A percentile compares a stretch with the other conserved stretches of the same genome.
These are phyloP conservation scores for Hypomesus transpacificus DNA, from an alignment of 2,113 vertebrate genomes.

Conservation along the genomic window DNA sequence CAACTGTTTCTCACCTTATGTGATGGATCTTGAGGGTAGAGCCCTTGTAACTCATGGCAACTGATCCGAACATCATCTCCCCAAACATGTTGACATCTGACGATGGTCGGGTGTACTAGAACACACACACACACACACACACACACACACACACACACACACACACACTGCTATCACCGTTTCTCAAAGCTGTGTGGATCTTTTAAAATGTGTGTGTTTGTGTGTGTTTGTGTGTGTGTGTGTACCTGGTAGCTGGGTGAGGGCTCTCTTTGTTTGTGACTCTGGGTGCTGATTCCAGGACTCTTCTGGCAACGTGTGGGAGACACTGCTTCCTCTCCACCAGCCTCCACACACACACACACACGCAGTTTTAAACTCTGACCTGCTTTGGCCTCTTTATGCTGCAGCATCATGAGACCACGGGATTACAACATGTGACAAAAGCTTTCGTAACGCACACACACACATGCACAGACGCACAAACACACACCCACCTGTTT, in stretches of 20 bases:
- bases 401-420: background rate
- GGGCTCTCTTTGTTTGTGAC: constrained; percentile 28
- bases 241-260: constrained; percentile 42
- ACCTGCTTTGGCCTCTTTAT: background rate
- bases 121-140: background rate
- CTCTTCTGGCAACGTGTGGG: constrained; percentile 20
- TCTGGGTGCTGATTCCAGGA: constrained; percentile 27
- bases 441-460: constrained; percentile 2
- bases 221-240: background rate
- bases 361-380: background rate
- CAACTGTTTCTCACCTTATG: constrained; percentile 72
- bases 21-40: constrained; percentile 86
- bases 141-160: background rate
- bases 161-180: background rate
- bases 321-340: constrained; percentile 30
- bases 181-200: background rate
- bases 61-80: constrained; percentile 87
- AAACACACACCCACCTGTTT: constrained; percentile 52
- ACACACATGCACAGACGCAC: background rate
- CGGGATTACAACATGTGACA: constrained; percentile 57
- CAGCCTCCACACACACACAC: constrained; percentile 11
- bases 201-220: background rate
- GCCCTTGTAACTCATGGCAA: constrained; percentile 85
- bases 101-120: constrained; percentile 80
- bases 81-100: constrained; percentile 86